Percentiles rank a stretch among this genome's conserved stretches.
Evolutionary conservation across 2,888 invertebrate species (phyloP).

Genomic region (Synergus laeviventris): DNA sequence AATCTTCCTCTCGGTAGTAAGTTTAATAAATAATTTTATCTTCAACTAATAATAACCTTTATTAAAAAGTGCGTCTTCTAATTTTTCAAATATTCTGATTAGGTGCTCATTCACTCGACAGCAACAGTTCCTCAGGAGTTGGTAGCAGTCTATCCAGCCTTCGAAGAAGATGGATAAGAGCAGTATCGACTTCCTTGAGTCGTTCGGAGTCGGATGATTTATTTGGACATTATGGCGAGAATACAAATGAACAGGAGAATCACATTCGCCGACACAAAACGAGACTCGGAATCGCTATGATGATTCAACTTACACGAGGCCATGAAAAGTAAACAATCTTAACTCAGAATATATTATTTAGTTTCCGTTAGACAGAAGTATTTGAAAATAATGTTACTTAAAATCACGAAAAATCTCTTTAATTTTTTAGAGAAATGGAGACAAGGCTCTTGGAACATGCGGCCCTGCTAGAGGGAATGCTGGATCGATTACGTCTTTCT

Average conservation of each 20-base stretch:
- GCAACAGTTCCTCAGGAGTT: slow-evolving; percentile 66
- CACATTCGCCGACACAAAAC: slow-evolving; percentile 73
- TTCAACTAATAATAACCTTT: slow-evolving; percentile 12
- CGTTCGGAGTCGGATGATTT: slow-evolving; percentile 73
- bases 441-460: slow-evolving; percentile 89
- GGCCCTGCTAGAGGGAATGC: slow-evolving; percentile 84
- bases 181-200: slow-evolving; percentile 78
- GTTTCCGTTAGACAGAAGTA: background rate
- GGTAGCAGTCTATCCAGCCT: slow-evolving; percentile 78
- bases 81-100: slow-evolving; percentile 41
- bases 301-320: slow-evolving; percentile 79
- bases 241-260: slow-evolving; percentile 55
- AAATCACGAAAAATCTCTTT: background rate
- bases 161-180: slow-evolving; percentile 78
- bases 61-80: background rate
- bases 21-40: slow-evolving; percentile 47
- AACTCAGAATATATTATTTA: slow-evolving; percentile 11
- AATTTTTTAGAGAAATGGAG: slow-evolving; percentile 81
- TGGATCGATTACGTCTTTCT: slow-evolving; percentile 81
- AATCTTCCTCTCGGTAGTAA: slow-evolving; percentile 64
- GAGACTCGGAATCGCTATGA: slow-evolving; percentile 83
- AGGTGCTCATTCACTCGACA: slow-evolving; percentile 72
- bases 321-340: slow-evolving; percentile 76
- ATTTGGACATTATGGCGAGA: slow-evolving; percentile 66
- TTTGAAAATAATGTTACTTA: background rate